Conservation (phyloP, 2,797 vertebrate genomes). For the Cyprinella venusta region DNA sequence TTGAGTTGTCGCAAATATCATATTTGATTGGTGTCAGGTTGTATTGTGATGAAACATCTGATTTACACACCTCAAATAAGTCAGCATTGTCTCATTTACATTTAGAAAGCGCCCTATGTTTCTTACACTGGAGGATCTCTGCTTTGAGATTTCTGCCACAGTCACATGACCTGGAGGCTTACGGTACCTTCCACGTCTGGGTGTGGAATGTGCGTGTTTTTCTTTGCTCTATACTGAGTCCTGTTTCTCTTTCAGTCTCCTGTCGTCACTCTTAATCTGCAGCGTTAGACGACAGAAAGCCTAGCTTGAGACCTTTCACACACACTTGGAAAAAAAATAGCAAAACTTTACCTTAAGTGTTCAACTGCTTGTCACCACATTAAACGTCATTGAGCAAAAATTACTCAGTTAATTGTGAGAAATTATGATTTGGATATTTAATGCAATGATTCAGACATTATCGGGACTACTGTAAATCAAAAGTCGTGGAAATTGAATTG, state of each 20-base stretch:
- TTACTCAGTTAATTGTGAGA: background rate
- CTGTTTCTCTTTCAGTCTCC: background rate
- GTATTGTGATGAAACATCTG: background rate
- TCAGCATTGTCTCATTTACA: background rate
- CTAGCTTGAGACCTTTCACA: background rate
- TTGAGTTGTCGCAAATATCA: background rate
- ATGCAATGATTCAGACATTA: too few relatives aligned
- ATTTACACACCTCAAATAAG: background rate
- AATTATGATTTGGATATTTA: background rate
- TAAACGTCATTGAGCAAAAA: background rate
- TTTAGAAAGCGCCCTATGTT: background rate
- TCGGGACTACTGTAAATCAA: background rate
- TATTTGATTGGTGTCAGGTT: background rate
- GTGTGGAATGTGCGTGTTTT: constrained; percentile 31
- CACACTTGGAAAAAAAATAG: background rate
- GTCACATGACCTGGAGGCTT: constrained; percentile 23
- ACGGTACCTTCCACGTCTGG: background rate
- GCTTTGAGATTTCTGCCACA: background rate
- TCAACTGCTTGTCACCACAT: background rate
- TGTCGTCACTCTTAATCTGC: background rate
- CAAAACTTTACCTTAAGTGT: background rate
- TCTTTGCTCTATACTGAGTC: background rate
- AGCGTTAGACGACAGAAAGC: background rate
- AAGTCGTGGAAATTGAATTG: background rate
- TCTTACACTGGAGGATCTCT: background rate